Percentiles rank a stretch among this genome's conserved stretches.
These are phyloP conservation scores for Drosophila kambysellisi DNA, from an alignment of 2,888 invertebrate genomes.

Conservation along the genomic window DNA sequence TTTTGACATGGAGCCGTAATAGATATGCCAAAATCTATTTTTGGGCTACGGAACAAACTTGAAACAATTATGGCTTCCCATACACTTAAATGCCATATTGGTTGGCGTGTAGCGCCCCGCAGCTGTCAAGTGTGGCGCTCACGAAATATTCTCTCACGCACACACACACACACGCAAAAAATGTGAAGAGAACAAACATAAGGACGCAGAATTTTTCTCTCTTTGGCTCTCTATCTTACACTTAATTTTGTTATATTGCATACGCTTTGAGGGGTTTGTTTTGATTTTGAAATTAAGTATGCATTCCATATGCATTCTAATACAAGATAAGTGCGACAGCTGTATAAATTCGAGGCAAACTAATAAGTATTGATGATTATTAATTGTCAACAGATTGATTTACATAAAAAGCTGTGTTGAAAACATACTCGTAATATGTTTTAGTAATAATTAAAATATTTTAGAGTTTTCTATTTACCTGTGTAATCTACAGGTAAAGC, in stretches of 20 bases:
- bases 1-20: constrained; percentile 33
- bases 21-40: constrained; percentile 37
- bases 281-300: constrained; percentile 3
- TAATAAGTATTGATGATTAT: constrained; percentile 3
- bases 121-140: constrained; percentile 34
- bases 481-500: neutral
- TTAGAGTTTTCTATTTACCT: neutral
- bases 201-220: constrained; percentile 1
- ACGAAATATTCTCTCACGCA: constrained; percentile 8
- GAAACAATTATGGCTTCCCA: constrained; percentile 39
- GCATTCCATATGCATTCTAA: neutral
- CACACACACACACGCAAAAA: constrained; percentile 19
- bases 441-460: neutral
- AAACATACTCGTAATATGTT: neutral
- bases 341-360: constrained; percentile 13
- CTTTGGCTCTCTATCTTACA: neutral
- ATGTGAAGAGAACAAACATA: constrained; percentile 1
- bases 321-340: neutral
- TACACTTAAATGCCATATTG: constrained; percentile 36
- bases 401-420: neutral
- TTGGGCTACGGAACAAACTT: constrained; percentile 18
- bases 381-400: neutral
- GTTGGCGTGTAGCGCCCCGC: constrained; percentile 48
- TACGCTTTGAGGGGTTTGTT: neutral
- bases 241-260: neutral